phyloP scores from a whole-genome alignment of 2,797 vertebrate genomes.

The Dicrostonyx torquatus region DNA sequence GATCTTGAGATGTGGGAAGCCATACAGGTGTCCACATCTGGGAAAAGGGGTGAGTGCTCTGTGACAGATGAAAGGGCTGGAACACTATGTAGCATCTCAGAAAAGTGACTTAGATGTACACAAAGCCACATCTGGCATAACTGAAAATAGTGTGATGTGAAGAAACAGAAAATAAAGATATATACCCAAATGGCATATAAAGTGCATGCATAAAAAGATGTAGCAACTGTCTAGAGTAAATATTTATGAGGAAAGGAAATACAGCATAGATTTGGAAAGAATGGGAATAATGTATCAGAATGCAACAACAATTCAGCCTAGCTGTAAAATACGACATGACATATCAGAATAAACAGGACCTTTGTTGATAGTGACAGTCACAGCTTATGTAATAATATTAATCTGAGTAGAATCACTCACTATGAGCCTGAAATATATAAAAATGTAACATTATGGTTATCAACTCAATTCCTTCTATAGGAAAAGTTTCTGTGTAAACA shows the following conservation, averaged over 20 bases:
- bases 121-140: background rate
- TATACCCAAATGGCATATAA: background rate
- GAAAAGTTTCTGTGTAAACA: constrained; percentile 31
- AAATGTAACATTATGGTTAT: constrained; percentile 3
- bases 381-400: background rate
- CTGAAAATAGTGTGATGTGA: background rate
- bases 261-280: background rate
- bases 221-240: constrained; percentile 1
- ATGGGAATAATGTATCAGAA: constrained; percentile 21
- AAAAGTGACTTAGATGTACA: background rate
- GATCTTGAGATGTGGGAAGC: background rate
- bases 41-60: background rate
- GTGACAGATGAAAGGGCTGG: background rate
- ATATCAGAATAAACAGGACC: background rate
- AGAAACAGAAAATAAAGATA: constrained; percentile 37
- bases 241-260: background rate
- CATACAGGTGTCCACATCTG: background rate
- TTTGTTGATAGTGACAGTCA: background rate
- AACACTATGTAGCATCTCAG: background rate
- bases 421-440: background rate
- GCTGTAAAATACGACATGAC: constrained; percentile 10
- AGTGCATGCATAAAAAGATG: constrained; percentile 19
- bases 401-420: background rate
- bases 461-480: background rate
- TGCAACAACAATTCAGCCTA: background rate